Evolutionary conservation across 2,888 invertebrate genomes (phyloP), one percentile per base, ranked within the genome.

Genomic region (Sarcophaga carnaria): DNA sequence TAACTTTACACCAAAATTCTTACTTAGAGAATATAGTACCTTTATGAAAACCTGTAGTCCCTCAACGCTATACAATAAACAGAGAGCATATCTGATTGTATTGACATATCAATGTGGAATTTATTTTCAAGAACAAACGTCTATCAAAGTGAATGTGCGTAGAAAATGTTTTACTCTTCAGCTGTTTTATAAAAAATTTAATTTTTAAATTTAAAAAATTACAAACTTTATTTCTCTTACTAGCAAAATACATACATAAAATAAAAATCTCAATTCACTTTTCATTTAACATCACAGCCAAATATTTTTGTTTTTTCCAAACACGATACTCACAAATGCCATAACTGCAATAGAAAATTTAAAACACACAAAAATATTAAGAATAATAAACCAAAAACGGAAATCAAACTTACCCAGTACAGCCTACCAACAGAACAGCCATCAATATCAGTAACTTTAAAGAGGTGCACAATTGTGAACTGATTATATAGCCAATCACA

Each of bases 401-500:
- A 25, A 17, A 8, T 4, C 60, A 20, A 45, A 90, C 89, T 90
- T 96, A 98, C 81, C 98, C 97, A 1, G 94, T 88, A 90, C 97
- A 96, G 2, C 98, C 98, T 6, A 96, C 89, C 5, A 95, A 90
- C 62, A 98, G 94, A 6, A 97, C 94, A 0, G 94, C 95, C 70
- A 97, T 93, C 4, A 97, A 94, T 49, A 96, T 94, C 90, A 95
- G 95, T 8, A 97, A 92, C 90, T 97, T 97, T 0, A 95, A 94
- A 75, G 95, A 94, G 0, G 97, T 96, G 90, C 97, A 97, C 6
- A 97, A 93, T 90, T 96, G 96, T 3, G 97, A 96, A 67, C 97
- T 97, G 82, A 96, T 96, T 0, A 96, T 95, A 90, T 98, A 98
- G 1, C 97, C 96, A 80, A 98, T 95, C 17, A 98, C 97, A 83